Conservation (phyloP, 1,140 invertebrate genomes). For the Antheraea mylitta region DNA sequence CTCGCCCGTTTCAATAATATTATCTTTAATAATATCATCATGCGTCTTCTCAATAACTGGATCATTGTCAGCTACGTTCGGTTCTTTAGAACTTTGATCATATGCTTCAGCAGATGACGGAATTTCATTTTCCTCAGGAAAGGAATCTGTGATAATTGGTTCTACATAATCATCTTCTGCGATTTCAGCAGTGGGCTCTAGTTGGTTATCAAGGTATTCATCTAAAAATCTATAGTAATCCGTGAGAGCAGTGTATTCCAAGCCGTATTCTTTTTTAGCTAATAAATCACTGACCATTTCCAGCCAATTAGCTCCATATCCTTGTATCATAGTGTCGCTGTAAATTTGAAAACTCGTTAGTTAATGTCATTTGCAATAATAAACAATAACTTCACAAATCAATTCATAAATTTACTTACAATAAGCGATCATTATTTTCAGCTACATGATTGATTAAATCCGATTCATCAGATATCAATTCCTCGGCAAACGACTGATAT, state of each 20-base stretch:
- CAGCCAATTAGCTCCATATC: slow-evolving; percentile 50
- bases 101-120: slow-evolving; percentile 21
- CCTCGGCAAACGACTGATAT: slow-evolving; percentile 70
- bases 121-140: slow-evolving; percentile 51
- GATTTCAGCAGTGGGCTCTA: slow-evolving; percentile 49
- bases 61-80: slow-evolving; percentile 18
- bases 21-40: slow-evolving; percentile 45
- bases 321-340: slow-evolving; percentile 66
- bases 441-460: slow-evolving; percentile 58
- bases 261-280: slow-evolving; percentile 59
- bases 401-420: slow-evolving; percentile 43
- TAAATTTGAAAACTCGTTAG: slow-evolving; percentile 28
- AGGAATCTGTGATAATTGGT: slow-evolving; percentile 28
- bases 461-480: slow-evolving; percentile 58
- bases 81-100: slow-evolving; percentile 13
- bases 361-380: neutral
- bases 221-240: slow-evolving; percentile 67
- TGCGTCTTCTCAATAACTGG: slow-evolving; percentile 31
- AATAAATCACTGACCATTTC: slow-evolving; percentile 63
- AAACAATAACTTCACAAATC: neutral
- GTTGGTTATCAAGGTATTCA: slow-evolving; percentile 66
- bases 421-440: slow-evolving; percentile 53
- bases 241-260: slow-evolving; percentile 62
- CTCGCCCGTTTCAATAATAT: slow-evolving; percentile 56
- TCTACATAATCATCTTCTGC: slow-evolving; percentile 46